Evolutionary conservation across 2,113 vertebrate genomes (phyloP).

Genomic region (Entosphenus tridentatus): DNA sequence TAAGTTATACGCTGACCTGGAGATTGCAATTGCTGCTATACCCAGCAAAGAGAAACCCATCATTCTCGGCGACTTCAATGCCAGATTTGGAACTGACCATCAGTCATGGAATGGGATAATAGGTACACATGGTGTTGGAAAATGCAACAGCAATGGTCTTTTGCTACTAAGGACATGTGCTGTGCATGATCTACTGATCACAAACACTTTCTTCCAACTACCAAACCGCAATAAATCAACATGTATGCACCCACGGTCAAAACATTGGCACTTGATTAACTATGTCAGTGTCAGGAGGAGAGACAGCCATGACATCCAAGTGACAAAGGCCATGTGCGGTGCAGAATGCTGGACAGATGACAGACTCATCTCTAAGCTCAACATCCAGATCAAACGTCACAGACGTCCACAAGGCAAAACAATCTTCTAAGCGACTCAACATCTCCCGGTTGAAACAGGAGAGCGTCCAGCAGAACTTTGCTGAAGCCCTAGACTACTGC

Average conservation of each 20-base stretch:
- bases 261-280: neutral
- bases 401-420: neutral
- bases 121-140: neutral
- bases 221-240: too few species aligned
- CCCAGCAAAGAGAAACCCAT: neutral
- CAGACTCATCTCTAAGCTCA: neutral
- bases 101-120: neutral
- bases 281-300: neutral
- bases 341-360: neutral
- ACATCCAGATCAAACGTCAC: neutral
- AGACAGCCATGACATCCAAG: neutral
- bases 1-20: neutral
- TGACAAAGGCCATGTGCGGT: neutral
- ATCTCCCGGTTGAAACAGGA: neutral
- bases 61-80: neutral
- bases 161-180: neutral
- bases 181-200: too few species aligned
- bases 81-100: neutral
- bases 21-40: neutral
- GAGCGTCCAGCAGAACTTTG: neutral
- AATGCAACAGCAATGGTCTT: slow-evolving; percentile 1
- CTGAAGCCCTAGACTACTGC: neutral
- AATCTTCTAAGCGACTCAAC: neutral
- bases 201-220: too few species aligned
- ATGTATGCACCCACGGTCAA: neutral